A percentile compares a stretch with the other conserved stretches of the same genome.
Evolutionary conservation across 2,888 invertebrate species (phyloP).

Genomic region (Tolmerus cingulatus): DNA sequence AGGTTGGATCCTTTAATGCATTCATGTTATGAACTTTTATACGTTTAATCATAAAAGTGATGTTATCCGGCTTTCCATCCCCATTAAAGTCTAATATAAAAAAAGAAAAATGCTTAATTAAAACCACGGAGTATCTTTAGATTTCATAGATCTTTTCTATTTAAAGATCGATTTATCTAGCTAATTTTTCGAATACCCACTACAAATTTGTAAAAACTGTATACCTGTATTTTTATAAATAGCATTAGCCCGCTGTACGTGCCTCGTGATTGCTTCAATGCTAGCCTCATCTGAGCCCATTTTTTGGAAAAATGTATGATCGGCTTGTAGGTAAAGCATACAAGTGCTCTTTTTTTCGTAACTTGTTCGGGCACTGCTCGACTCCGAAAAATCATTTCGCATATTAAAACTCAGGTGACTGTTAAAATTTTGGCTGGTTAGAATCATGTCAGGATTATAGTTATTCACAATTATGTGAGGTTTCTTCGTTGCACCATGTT

Average conservation of each 20-base stretch:
- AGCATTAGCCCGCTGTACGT: slow-evolving; percentile 91
- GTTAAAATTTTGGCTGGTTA: slow-evolving; percentile 51
- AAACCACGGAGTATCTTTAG: neutral
- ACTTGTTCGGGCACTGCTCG: slow-evolving; percentile 57
- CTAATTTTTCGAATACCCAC: neutral
- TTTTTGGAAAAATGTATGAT: slow-evolving; percentile 94
- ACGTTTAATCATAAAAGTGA: slow-evolving; percentile 94
- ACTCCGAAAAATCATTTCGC: slow-evolving; percentile 48
- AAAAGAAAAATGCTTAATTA: neutral
- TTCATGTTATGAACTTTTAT: slow-evolving; percentile 92
- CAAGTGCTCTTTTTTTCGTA: slow-evolving; percentile 89
- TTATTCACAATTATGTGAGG: slow-evolving; percentile 72
- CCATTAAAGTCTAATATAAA: slow-evolving; percentile 85
- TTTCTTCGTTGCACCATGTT: slow-evolving; percentile 71
- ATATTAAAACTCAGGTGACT: slow-evolving; percentile 49
- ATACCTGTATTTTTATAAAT: slow-evolving; percentile 86
- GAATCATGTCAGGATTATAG: slow-evolving; percentile 62
- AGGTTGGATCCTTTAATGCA: slow-evolving; percentile 83
- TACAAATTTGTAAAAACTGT: slow-evolving; percentile 47
- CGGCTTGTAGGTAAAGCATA: slow-evolving; percentile 94
- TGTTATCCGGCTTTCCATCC: slow-evolving; percentile 90
- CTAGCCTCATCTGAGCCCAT: slow-evolving; percentile 94
- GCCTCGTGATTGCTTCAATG: slow-evolving; percentile 93
- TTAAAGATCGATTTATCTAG: no score
- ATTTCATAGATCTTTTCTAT: no score